These are phyloP conservation scores for Sebastes cheni DNA, from an alignment of 2,797 vertebrate species.

Conservation along the genomic window DNA sequence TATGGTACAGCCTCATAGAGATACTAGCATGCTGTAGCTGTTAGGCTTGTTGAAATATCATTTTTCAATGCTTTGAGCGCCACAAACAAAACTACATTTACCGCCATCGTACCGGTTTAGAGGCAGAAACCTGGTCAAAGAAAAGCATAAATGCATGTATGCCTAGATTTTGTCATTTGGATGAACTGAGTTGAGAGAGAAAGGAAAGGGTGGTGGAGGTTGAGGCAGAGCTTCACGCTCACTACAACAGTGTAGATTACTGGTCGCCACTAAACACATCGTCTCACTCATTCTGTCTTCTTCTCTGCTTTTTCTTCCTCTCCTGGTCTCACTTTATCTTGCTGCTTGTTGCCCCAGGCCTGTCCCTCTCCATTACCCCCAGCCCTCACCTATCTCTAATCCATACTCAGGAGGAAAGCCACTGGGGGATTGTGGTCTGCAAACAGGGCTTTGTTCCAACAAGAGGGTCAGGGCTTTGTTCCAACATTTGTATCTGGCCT, in stretches of 20 bases:
- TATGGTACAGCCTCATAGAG: neutral
- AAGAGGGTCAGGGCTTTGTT: slow-evolving; percentile 26
- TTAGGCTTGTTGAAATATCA: neutral
- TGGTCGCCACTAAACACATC: neutral
- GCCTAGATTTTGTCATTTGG: neutral
- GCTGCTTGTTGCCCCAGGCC: slow-evolving; percentile 12
- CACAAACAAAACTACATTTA: neutral
- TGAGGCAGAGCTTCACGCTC: neutral
- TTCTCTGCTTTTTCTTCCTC: neutral
- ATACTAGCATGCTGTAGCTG: neutral
- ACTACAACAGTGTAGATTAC: neutral
- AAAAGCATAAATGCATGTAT: neutral
- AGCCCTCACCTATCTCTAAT: slow-evolving; percentile 39
- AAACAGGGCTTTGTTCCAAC: slow-evolving; percentile 41
- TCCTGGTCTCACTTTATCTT: neutral
- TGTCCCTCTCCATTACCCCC: slow-evolving; percentile 42
- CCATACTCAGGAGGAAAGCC: slow-evolving; percentile 17
- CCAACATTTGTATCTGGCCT: slow-evolving; percentile 44
- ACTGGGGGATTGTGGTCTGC: slow-evolving; percentile 33
- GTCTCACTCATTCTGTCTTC: neutral
- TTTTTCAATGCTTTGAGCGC: neutral
- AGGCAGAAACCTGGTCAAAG: neutral
- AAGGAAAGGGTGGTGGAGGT: neutral
- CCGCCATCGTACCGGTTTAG: neutral
- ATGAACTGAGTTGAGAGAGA: neutral